Base-by-base conservation (phyloP, 2,888 invertebrate species). In the Pyrochroa serraticornis region DNA sequence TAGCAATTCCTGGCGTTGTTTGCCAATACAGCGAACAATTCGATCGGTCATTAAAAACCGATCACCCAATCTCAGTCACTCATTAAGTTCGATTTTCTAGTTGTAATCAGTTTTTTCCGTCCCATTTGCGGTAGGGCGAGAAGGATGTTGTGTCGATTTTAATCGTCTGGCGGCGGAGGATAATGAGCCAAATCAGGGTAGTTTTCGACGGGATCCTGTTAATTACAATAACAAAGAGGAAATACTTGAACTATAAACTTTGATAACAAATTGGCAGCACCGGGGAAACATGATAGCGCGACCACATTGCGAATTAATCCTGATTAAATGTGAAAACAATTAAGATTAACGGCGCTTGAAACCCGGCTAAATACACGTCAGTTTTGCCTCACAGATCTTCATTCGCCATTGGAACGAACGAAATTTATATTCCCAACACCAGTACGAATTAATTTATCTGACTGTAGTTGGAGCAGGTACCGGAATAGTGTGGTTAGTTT, bases 321-420 rank as follows among this genome's bases (percentile, higher is more conserved):
- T 48, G 53, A 64, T 61, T 60, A 58, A 55, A 60, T 60, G 60
- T 41, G 64, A 60, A 60, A 60, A 62, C 58, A 62, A 62, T 64
- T 58, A 58, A 60, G 64, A 64, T 64, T 60, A 64, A 64, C 62
- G 62, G 58, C 51, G 58, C 55, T 39, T 56, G 47, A 42, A 52
- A 34, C 44, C 46, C 41, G 45, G 43, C 30, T 49, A 57, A 58
- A 46, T 58, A 48, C 44, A 33, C 41, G 13, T 49, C 52, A 44
- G 44, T 49, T 49, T 49, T 41, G n/a, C 1, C 37, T 12, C 14
- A 31, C 38, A 39, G 39, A 39, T 48, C 39, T 48, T 30, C 22
- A 51, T n/a, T 30, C 22, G 9, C 10, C 34, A 44, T 43, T 51
- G 51, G 36, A 51, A 37, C 38, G 41, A 9, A 37, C 35, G 13